Conservation (phyloP, 2,113 vertebrate species). For the Speoplatyrhinus poulsoni region DNA sequence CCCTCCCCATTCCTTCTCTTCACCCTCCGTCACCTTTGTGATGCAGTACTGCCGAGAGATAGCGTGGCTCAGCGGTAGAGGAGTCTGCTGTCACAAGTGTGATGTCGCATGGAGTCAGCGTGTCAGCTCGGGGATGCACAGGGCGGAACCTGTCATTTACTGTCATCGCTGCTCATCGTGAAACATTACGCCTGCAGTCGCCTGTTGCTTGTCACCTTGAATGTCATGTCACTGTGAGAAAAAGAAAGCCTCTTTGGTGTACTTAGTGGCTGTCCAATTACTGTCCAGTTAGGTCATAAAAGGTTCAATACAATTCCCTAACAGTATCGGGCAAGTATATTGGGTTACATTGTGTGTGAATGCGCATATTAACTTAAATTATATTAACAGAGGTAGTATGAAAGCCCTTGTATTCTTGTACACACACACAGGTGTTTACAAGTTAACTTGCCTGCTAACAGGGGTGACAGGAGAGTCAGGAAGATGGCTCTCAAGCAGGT, state of each 20-base stretch:
- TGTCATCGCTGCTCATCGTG: not conserved
- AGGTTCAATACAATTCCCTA: too few relatives aligned
- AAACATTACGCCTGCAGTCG: constrained; percentile 16
- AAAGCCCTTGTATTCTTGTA: too few relatives aligned
- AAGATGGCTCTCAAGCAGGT: too few relatives aligned
- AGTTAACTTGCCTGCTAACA: not conserved
- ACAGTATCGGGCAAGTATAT: too few relatives aligned
- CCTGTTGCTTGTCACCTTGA: not conserved
- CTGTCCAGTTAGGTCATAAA: too few relatives aligned
- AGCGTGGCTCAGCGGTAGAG: constrained; percentile 6
- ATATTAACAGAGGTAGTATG: not conserved
- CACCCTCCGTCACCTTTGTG: not conserved
- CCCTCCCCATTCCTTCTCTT: not conserved
- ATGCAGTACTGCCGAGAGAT: not conserved
- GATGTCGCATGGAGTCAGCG: not conserved
- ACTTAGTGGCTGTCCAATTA: too few relatives aligned
- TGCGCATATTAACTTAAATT: not conserved
- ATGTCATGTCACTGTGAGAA: too few relatives aligned
- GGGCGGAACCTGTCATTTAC: not conserved
- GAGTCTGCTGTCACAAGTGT: constrained; percentile 6
- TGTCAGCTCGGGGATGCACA: not conserved
- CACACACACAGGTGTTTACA: not conserved
- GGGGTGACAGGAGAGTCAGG: too few relatives aligned
- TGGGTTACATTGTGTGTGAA: not conserved
- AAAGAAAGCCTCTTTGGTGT: too few relatives aligned